Percentiles rank a stretch among this genome's conserved stretches.
Conservation (phyloP, 2,797 vertebrate genomes). For the Cephalopachus bancanus region DNA sequence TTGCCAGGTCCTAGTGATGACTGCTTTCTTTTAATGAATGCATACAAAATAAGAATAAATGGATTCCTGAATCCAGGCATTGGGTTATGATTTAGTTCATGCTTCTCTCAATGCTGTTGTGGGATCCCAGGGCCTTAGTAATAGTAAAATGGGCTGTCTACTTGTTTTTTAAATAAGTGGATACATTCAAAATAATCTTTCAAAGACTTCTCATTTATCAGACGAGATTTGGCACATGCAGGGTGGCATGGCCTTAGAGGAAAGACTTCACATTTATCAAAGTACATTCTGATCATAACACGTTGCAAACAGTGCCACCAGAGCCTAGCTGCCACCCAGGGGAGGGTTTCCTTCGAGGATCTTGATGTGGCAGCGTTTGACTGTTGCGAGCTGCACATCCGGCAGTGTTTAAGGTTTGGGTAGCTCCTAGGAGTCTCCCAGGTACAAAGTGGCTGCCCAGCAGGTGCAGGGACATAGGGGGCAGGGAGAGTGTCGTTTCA, state of each 20-base stretch:
- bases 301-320: neutral
- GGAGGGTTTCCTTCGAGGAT: neutral
- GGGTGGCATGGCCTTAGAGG: no score
- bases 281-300: neutral
- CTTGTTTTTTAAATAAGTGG: conserved; percentile 52
- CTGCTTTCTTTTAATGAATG: neutral
- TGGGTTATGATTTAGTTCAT: neutral
- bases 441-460: neutral
- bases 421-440: neutral
- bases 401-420: neutral
- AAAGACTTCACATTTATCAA: neutral
- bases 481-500: neutral
- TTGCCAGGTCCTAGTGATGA: neutral
- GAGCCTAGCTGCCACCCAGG: rapidly evolving
- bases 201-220: neutral
- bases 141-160: neutral
- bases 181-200: neutral
- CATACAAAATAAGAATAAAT: neutral
- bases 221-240: no score
- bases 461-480: neutral
- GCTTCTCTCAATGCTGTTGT: neutral
- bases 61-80: neutral
- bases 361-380: neutral
- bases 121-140: neutral
- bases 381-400: neutral